phyloP scores from a whole-genome alignment of 1,140 invertebrate genomes.

The Bombus sibiricus region DNA sequence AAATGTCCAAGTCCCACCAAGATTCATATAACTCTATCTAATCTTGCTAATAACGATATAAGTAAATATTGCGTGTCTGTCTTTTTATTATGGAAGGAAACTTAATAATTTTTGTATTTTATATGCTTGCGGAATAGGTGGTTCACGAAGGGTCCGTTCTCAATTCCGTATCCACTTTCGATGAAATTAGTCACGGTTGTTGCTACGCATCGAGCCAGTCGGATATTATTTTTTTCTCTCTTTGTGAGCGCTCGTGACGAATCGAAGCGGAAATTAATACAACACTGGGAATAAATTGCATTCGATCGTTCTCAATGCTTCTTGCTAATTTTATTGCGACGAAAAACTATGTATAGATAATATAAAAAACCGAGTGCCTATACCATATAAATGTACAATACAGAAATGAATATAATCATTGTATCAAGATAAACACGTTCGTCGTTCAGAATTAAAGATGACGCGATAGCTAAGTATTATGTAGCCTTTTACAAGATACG shows the following conservation, averaged over 20 bases:
- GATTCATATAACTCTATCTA: neutral
- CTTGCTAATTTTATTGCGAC: neutral
- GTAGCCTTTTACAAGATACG: too few relatives aligned
- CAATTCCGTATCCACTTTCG: conserved; percentile 61
- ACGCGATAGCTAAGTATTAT: too few relatives aligned
- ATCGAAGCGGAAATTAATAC: conserved; percentile 78
- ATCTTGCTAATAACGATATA: neutral
- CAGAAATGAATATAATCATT: too few relatives aligned
- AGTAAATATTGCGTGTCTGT: neutral
- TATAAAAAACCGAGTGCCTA: neutral
- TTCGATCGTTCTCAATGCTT: neutral
- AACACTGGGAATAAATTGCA: conserved; percentile 56
- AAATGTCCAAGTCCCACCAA: too few relatives aligned
- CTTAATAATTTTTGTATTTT: conserved; percentile 25
- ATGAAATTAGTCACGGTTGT: conserved; percentile 69
- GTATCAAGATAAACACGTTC: too few relatives aligned
- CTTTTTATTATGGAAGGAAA: neutral
- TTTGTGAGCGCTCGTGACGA: conserved; percentile 67
- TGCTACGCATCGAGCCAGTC: conserved; percentile 64
- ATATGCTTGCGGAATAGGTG: neutral
- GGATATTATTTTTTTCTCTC: conserved; percentile 72
- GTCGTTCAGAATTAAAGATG: too few relatives aligned
- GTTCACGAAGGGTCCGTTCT: conserved; percentile 29
- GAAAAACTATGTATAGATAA: neutral
- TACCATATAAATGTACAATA: neutral